These are phyloP conservation scores for Hyaena hyaena DNA, from an alignment of 2,113 vertebrate genomes.

Conservation along the genomic window DNA sequence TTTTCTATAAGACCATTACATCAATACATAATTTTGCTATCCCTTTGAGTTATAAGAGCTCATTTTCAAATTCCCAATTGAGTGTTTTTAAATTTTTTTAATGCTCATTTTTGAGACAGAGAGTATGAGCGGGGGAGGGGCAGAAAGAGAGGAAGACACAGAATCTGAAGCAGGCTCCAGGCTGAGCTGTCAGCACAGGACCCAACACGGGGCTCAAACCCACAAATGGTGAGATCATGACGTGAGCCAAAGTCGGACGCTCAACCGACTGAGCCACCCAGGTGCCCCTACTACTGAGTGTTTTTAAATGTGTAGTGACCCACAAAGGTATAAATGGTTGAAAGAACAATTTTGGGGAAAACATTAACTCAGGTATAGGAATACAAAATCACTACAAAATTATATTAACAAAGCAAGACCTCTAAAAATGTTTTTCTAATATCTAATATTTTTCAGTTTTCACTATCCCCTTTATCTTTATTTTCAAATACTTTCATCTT, in stretches of 20 bases:
- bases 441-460: constrained; percentile 56
- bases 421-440: constrained; percentile 58
- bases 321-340: constrained; percentile 34
- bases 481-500: constrained; percentile 64
- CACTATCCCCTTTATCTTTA: constrained; percentile 48
- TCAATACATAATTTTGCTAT: neutral
- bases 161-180: too few relatives aligned
- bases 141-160: too few relatives aligned
- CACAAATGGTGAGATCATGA: too few relatives aligned
- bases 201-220: too few relatives aligned
- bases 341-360: constrained; percentile 52
- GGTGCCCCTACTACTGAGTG: neutral
- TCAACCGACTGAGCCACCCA: too few relatives aligned
- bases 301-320: constrained; percentile 72
- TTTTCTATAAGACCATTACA: neutral
- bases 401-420: constrained; percentile 63
- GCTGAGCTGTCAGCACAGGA: too few relatives aligned
- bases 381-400: constrained; percentile 28
- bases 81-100: constrained; percentile 41
- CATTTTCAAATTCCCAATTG: constrained; percentile 48
- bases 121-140: too few relatives aligned
- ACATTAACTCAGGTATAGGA: neutral
- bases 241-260: too few relatives aligned
- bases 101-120: too few relatives aligned
- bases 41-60: constrained; percentile 55